These are phyloP conservation scores for Kuschelorhynchus macadamiae DNA, from an alignment of 2,888 invertebrate genomes.

Conservation along the genomic window DNA sequence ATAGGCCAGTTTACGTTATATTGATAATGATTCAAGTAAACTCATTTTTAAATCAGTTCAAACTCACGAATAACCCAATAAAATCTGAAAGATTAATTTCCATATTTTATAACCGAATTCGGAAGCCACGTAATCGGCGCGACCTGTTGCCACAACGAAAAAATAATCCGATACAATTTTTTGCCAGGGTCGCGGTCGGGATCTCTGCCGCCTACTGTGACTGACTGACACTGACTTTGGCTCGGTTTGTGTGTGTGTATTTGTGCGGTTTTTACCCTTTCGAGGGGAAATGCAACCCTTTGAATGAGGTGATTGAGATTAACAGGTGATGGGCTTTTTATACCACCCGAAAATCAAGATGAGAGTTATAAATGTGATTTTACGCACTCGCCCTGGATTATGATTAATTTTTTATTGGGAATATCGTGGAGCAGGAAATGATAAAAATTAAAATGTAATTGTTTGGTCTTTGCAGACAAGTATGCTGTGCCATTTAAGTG, in stretches of 20 bases:
- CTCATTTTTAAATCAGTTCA: too few relatives aligned
- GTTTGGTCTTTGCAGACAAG: too few relatives aligned
- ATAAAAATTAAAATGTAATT: too few relatives aligned
- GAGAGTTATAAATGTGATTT: background rate
- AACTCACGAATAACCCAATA: too few relatives aligned
- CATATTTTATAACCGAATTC: too few relatives aligned
- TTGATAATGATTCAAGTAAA: too few relatives aligned
- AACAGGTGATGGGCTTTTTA: slow-evolving; percentile 23
- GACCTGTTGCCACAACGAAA: slow-evolving; percentile 34
- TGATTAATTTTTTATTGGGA: background rate
- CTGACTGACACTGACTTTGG: slow-evolving; percentile 25
- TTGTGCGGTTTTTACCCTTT: slow-evolving; percentile 36
- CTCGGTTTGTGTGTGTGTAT: slow-evolving; percentile 34
- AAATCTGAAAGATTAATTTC: too few relatives aligned
- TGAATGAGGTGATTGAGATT: slow-evolving; percentile 28
- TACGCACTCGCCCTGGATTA: background rate
- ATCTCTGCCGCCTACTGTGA: slow-evolving; percentile 33
- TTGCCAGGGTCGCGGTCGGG: slow-evolving; percentile 26
- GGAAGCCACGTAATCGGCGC: slow-evolving; percentile 19
- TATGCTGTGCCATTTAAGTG: too few relatives aligned
- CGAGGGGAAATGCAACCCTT: slow-evolving; percentile 28
- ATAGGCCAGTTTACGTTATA: too few relatives aligned
- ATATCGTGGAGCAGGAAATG: background rate
- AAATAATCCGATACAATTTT: slow-evolving; percentile 34
- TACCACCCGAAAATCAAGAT: background rate